Percentiles rank a stretch among this genome's conserved stretches.
phyloP scores from a whole-genome alignment of 2,888 invertebrate genomes.

The Unio delphinus region DNA sequence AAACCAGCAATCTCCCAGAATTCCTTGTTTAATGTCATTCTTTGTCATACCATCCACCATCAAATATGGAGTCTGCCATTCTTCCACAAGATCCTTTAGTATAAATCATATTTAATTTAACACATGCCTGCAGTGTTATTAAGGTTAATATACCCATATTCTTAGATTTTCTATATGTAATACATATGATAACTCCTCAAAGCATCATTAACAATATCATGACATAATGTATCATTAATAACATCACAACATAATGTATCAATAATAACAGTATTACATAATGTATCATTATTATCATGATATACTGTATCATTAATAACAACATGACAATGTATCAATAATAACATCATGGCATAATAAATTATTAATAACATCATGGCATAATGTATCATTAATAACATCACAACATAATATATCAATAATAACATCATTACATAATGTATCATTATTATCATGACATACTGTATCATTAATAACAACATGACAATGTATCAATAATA shows the following conservation, averaged over 20 bases:
- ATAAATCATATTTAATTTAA: background rate
- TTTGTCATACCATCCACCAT: slow-evolving; percentile 73
- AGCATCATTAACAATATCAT: background rate
- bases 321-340: background rate
- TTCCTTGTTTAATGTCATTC: slow-evolving; percentile 74
- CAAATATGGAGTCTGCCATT: slow-evolving; percentile 69
- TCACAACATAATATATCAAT: background rate
- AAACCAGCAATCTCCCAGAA: slow-evolving; percentile 73
- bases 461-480: background rate
- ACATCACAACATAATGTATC: background rate
- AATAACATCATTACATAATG: background rate
- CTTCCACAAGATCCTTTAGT: slow-evolving; percentile 70
- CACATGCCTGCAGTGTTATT: no score
- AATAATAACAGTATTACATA: background rate
- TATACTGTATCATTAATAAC: background rate
- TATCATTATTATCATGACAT: no score
- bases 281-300: no score
- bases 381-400: background rate
- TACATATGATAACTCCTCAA: no score
- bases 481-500: background rate
- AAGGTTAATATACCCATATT: slow-evolving; percentile 3
- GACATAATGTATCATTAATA: background rate
- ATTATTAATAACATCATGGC: background rate
- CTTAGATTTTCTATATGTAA: background rate
- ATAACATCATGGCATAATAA: background rate